Conservation (phyloP, 2,113 vertebrate species). For the Saimiri boliviensis region DNA sequence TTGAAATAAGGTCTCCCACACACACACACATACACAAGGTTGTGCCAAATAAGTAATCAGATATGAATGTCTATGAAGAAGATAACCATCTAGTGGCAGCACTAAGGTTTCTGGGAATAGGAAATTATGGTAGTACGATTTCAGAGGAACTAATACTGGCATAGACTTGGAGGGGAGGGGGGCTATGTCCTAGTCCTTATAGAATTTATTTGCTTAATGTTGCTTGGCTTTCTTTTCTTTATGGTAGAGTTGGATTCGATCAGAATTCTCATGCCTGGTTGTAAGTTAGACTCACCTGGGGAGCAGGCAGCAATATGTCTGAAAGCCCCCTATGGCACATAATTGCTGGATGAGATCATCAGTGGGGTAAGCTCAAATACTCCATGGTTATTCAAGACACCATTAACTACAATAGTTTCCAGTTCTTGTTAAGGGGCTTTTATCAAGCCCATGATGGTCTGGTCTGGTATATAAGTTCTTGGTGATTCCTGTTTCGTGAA, state of each 20-base stretch:
- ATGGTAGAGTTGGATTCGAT: background rate
- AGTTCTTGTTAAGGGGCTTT: background rate
- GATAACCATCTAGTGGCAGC: background rate
- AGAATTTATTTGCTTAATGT: background rate
- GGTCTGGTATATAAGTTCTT: background rate
- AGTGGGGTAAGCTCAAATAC: background rate
- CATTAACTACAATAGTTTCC: background rate
- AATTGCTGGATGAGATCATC: background rate
- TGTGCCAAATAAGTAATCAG: background rate
- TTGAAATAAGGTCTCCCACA: background rate
- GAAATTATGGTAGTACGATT: background rate
- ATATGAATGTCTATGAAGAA: background rate
- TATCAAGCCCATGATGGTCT: background rate
- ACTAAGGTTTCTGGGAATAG: background rate
- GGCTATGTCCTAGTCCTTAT: background rate
- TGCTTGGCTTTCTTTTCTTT: background rate
- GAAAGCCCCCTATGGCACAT: background rate
- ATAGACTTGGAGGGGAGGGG: background rate
- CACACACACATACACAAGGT: background rate
- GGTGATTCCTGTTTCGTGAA: background rate
- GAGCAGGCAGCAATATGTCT: accelerated
- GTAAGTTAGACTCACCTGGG: background rate
- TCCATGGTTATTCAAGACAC: background rate
- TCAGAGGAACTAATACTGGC: background rate
- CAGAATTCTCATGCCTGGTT: background rate